Percentiles rank a stretch among this genome's conserved stretches.
Conservation (phyloP, 2,113 vertebrate species). For the Spea multiplicata region DNA sequence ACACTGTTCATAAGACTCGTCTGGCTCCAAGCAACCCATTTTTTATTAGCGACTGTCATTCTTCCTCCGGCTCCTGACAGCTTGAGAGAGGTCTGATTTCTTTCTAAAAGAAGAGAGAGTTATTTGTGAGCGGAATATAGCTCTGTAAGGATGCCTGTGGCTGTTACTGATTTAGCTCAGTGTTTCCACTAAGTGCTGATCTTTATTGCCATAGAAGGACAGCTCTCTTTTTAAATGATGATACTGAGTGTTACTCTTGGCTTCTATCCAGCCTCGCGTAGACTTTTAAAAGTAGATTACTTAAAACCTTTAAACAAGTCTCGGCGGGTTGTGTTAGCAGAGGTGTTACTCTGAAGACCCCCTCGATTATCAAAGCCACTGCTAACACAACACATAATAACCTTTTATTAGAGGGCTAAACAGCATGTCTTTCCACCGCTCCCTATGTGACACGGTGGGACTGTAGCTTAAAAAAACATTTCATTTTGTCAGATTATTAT, state of each 20-base stretch:
- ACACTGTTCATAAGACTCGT: background rate
- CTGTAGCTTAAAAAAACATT: too few relatives aligned
- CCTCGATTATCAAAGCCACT: background rate
- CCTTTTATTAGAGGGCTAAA: background rate
- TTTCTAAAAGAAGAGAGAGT: constrained; percentile 11
- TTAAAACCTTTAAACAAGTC: constrained; percentile 7
- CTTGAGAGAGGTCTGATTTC: constrained; percentile 7
- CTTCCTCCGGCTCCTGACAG: constrained; percentile 4
- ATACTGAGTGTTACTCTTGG: constrained; percentile 32
- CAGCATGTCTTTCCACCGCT: background rate
- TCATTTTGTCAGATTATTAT: too few relatives aligned
- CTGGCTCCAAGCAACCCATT: background rate
- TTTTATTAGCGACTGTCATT: background rate
- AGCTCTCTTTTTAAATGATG: constrained; percentile 29
- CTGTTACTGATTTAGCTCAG: constrained; percentile 43
- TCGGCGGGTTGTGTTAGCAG: constrained; percentile 1
- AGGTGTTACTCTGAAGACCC: constrained; percentile 3
- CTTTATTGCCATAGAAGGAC: constrained; percentile 37
- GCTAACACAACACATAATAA: background rate
- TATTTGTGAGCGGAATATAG: constrained; percentile 20
- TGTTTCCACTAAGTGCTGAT: constrained; percentile 10
- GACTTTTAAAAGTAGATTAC: constrained; percentile 17
- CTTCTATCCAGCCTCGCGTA: constrained; percentile 10
- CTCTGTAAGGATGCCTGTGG: constrained; percentile 8
- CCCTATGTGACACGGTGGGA: background rate